A percentile compares a stretch with the other conserved stretches of the same genome.
phyloP scores from a whole-genome alignment of 1,140 invertebrate species.

The Ptiloglossa arizonensis region DNA sequence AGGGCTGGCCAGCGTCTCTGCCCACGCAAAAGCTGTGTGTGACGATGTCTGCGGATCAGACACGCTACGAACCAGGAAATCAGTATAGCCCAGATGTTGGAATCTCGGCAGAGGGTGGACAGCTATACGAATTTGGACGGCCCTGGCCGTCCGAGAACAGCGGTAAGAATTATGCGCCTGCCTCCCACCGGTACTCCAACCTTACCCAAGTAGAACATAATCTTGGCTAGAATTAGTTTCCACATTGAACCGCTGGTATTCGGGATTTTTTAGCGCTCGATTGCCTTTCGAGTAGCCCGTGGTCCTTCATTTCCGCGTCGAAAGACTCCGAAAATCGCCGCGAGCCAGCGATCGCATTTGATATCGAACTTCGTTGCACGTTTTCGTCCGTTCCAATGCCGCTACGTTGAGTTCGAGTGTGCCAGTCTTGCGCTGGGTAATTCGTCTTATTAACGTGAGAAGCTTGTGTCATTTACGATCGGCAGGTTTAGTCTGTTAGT shows the following conservation, averaged over 20 bases:
- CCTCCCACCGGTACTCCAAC: slow-evolving; percentile 30
- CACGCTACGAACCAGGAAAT: slow-evolving; percentile 54
- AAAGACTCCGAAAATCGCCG: neutral
- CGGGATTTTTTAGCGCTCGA: neutral
- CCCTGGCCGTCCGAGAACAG: slow-evolving; percentile 52
- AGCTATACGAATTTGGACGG: slow-evolving; percentile 39
- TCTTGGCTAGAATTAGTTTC: slow-evolving; percentile 42
- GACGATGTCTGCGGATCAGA: slow-evolving; percentile 43
- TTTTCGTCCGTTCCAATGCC: neutral
- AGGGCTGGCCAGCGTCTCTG: slow-evolving; percentile 77
- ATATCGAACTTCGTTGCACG: too few relatives aligned
- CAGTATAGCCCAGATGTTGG: slow-evolving; percentile 15
- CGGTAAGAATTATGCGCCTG: slow-evolving; percentile 41
- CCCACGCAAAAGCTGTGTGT: slow-evolving; percentile 68
- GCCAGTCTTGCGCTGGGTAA: neutral
- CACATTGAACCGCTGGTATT: slow-evolving; percentile 10
- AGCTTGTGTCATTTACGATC: neutral
- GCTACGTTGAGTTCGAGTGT: neutral
- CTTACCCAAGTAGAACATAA: slow-evolving; percentile 40
- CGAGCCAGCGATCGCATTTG: neutral
- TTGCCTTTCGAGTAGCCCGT: too few relatives aligned
- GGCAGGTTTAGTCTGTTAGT: too few relatives aligned
- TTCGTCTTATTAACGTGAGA: too few relatives aligned
- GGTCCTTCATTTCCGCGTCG: neutral
- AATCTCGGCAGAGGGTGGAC: slow-evolving; percentile 38